Evolutionary conservation across 2,113 vertebrate genomes (phyloP), one percentile per base, ranked within the genome.

Genomic region (Corapipo altera): DNA sequence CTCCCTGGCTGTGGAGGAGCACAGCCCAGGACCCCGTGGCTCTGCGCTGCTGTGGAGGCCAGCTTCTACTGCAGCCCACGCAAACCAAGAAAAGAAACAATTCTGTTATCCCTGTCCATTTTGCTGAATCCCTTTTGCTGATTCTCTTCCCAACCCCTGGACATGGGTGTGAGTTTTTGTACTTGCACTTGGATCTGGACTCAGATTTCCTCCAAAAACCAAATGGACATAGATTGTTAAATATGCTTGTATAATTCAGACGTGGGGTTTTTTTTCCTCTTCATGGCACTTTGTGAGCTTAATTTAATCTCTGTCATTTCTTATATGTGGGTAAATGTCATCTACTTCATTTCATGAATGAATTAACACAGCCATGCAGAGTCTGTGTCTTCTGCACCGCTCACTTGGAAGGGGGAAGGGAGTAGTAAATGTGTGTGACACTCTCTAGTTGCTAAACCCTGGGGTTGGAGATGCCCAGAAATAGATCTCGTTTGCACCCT

Each of bases 291-390:
- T 84, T 32, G 79, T 80, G 76, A 94, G 76, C 69, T 95, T 97
- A 95, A 94, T 96, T 95, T 96, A 96, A 96, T 95, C 83, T 82
- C 85, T 91, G 90, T 91, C 72, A 43, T 95, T 94, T 67, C 90
- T 80, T 94, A 41, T 96, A 92, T 78, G 71, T 91, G 88, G 51
- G 90, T 95, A 96, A 96, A 96, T 96, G 95, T 95, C 93, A 94
- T 91, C 76, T 75, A 78, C 73, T 91, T 96, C 82, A 89, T 96
- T 97, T 94, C 93, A 92, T 93, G 91, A 94, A 96, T 96, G 96
- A 96, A 94, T 96, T 92, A 95, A 84, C 95, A 93, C 85, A 86
- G 90, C 61, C 88, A 37, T 65, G 49, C 70, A 75, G 65, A 90
- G 92, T 58, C 72, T 84, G 52, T 27, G 4, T 91, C 65, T 96